Evolutionary conservation across 2,797 vertebrate species (phyloP).

Genomic region (Pipistrellus pygmaeus): DNA sequence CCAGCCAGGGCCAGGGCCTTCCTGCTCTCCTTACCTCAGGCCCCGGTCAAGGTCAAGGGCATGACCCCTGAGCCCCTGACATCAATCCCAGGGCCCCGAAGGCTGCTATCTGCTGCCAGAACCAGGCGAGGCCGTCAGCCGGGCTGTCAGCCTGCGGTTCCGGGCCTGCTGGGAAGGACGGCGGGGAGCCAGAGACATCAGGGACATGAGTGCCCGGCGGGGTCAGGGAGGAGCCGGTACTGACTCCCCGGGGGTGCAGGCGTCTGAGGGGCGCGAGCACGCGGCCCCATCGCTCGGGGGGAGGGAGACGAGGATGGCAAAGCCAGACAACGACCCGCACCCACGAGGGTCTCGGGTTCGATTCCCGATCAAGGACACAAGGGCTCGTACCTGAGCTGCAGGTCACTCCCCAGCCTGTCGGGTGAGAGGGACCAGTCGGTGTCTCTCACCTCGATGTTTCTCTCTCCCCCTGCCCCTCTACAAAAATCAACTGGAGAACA

Average conservation of each 20-base stretch:
- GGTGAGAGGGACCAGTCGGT: no score
- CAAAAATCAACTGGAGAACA: no score
- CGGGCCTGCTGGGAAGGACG: background rate
- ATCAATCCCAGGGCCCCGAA: background rate
- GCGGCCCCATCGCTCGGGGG: background rate
- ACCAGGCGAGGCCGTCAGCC: fast-evolving
- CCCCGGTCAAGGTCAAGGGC: background rate
- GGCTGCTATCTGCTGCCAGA: no score
- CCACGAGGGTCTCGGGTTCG: no score
- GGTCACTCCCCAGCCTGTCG: no score
- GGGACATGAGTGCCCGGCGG: background rate
- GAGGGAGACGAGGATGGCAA: background rate
- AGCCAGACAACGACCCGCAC: background rate
- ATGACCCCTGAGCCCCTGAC: background rate
- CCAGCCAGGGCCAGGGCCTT: background rate
- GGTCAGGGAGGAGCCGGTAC: background rate
- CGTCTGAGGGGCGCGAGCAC: no score
- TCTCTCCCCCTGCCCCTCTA: no score
- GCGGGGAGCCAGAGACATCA: background rate
- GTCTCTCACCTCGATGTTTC: no score
- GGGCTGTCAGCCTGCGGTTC: background rate
- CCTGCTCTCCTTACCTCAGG: background rate
- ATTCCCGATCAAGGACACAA: no score
- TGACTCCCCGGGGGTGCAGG: no score
- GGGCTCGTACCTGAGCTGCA: no score